These are phyloP conservation scores for Sinotaia quadrata DNA, from an alignment of 2,888 invertebrate species.

Conservation along the genomic window DNA sequence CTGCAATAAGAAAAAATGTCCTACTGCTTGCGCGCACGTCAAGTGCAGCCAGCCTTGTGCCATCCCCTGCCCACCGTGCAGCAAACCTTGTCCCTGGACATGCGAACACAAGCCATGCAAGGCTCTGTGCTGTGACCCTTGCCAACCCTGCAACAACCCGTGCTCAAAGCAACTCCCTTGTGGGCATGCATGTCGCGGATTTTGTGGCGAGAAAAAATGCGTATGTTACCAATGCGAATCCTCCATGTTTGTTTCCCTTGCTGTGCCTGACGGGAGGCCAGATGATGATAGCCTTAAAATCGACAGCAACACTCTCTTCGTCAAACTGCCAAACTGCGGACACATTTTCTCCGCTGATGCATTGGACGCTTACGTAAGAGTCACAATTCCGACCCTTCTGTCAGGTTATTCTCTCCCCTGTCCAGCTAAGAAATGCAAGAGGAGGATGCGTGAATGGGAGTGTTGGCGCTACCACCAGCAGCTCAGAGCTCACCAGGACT, in stretches of 20 bases:
- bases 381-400: no score
- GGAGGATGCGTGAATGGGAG: no score
- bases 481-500: no score
- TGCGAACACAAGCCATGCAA: constrained; percentile 10
- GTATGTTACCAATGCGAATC: constrained; percentile 30
- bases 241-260: not conserved
- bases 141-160: not conserved
- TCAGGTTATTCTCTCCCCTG: no score
- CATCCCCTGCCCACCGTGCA: constrained; percentile 20
- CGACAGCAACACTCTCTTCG: not conserved
- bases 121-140: constrained; percentile 19
- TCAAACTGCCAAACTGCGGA: not conserved
- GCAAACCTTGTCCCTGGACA: not conserved
- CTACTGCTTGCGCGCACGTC: not conserved
- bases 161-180: constrained; percentile 13
- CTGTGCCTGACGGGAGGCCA: not conserved
- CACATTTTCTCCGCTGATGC: not conserved
- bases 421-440: no score
- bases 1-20: not conserved
- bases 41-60: constrained; percentile 2
- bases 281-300: no score
- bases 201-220: constrained; percentile 27
- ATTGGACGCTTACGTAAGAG: not conserved
- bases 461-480: no score
- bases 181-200: constrained; percentile 15